Evolutionary conservation across 37 sponge, comb jelly and placozoan genomes (phyloP), one percentile per base, ranked within the genome.

Genomic region (Cliona cf. orientalis): DNA sequence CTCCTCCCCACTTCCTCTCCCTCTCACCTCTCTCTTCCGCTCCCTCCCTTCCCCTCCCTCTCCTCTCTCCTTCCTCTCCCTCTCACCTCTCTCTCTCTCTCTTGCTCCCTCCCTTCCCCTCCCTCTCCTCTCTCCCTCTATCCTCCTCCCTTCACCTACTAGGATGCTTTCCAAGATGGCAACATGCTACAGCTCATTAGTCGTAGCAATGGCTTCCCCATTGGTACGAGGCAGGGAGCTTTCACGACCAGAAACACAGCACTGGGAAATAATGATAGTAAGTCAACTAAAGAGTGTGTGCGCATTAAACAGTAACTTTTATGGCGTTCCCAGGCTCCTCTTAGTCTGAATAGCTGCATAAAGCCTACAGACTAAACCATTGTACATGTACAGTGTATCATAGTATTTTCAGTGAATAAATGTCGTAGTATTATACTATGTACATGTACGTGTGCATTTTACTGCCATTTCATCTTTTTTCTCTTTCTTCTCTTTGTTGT

Each of bases 151-250:
- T 14, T 42, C 28, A 56, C 25, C 59, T 1, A 39, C 3, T 63
- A 90, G 91, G 86, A 90, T 75, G 75, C 91, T 3, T 85, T 90
- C 77, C 74, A 45, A 11, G 43, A 40, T 66, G 76, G 80, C 25
- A 90, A 90, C 33, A 72, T 69, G 36, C 42, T 90, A 19, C 91
- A 90, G 67, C 77, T 90, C 66, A 64, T 90, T 35, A 31, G 74
- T 35, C 39, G 82, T 25, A 36, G 21, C 32, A 85, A 26, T 11
- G 86, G 82, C 9, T 55, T 28, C 17, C 81, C 86, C 9, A 40
- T 90, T 38, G 46, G 53, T 5, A 42, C 80, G 22, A 38, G 36
- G 26, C 40, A 59, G 6, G 71, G 69, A 37, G 40, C 42, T 9
- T n/a, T 85, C 44, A 29, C 12, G 22, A 77, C 80, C 25, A 53